phyloP scores from a whole-genome alignment of 2,113 vertebrate species.

The Lanius ludovicianus region DNA sequence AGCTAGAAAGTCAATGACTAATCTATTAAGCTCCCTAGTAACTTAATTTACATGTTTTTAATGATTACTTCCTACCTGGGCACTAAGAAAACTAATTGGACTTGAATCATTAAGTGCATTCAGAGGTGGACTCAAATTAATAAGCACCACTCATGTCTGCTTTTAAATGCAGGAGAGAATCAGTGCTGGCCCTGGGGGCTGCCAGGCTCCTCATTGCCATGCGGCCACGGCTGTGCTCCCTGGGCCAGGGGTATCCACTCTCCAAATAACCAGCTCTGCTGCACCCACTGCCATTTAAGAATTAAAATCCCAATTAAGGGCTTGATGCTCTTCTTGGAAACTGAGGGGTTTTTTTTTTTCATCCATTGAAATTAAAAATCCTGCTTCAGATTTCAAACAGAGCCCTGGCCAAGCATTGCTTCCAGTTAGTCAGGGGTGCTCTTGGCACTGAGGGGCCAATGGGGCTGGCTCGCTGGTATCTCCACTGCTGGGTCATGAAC shows the following conservation, averaged over 20 bases:
- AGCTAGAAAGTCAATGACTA: constrained; percentile 70
- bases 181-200: neutral
- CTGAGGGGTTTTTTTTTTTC: neutral
- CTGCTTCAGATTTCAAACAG: neutral
- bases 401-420: neutral
- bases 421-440: neutral
- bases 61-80: constrained; percentile 69
- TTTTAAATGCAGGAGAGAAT: constrained; percentile 48
- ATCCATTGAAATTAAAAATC: neutral
- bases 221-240: neutral
- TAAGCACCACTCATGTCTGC: neutral
- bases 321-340: constrained; percentile 16
- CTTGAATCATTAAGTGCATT: constrained; percentile 24
- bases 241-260: neutral
- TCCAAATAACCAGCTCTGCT: neutral
- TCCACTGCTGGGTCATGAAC: neutral
- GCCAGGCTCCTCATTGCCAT: neutral
- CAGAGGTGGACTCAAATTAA: constrained; percentile 15
- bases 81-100: constrained; percentile 55
- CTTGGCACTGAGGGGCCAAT: neutral
- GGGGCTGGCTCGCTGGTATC: neutral
- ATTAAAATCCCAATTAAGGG: constrained; percentile 21
- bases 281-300: constrained; percentile 8
- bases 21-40: constrained; percentile 73
- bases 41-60: constrained; percentile 78